These are phyloP conservation scores for Acanthoscelides obtectus DNA, from an alignment of 2,888 invertebrate genomes.

Conservation along the genomic window DNA sequence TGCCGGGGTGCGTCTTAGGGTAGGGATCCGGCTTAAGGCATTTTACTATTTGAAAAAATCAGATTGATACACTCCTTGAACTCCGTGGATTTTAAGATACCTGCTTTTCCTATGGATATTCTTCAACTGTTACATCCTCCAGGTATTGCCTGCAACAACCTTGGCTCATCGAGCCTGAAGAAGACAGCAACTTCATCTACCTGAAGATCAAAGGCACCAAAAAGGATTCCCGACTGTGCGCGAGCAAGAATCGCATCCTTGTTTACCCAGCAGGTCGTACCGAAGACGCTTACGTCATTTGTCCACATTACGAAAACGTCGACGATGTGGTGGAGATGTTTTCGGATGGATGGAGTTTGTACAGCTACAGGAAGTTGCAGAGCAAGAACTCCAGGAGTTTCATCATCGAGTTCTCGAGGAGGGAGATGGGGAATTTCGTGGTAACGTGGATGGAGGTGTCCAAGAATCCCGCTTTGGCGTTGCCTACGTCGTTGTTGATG, in stretches of 20 bases:
- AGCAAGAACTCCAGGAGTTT: conserved; percentile 58
- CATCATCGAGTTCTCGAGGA: conserved; percentile 69
- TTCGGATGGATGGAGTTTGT: conserved; percentile 57
- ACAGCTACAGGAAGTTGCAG: conserved; percentile 49
- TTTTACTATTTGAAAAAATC: too few species aligned
- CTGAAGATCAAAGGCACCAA: conserved; percentile 63
- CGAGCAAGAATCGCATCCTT: conserved; percentile 66
- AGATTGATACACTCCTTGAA: too few species aligned
- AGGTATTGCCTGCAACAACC: conserved; percentile 65
- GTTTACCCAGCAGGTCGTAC: conserved; percentile 68
- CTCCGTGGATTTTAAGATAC: too few species aligned
- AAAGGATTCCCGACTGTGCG: conserved; percentile 50
- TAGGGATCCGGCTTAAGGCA: too few species aligned
- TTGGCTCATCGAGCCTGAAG: conserved; percentile 74
- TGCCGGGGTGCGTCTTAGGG: too few species aligned
- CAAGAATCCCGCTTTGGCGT: conserved; percentile 57
- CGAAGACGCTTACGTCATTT: conserved; percentile 59
- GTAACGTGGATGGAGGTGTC: conserved; percentile 77
- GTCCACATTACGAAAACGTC: conserved; percentile 51
- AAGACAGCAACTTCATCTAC: conserved; percentile 66
- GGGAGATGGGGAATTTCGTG: conserved; percentile 67
- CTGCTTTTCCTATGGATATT: too few species aligned
- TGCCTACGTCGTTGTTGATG: conserved; percentile 49
- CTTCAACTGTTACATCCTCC: too few species aligned
- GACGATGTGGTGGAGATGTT: conserved; percentile 61